Evolutionary conservation across 2,888 invertebrate genomes (phyloP).

Genomic region (Argyresthia goedartella): DNA sequence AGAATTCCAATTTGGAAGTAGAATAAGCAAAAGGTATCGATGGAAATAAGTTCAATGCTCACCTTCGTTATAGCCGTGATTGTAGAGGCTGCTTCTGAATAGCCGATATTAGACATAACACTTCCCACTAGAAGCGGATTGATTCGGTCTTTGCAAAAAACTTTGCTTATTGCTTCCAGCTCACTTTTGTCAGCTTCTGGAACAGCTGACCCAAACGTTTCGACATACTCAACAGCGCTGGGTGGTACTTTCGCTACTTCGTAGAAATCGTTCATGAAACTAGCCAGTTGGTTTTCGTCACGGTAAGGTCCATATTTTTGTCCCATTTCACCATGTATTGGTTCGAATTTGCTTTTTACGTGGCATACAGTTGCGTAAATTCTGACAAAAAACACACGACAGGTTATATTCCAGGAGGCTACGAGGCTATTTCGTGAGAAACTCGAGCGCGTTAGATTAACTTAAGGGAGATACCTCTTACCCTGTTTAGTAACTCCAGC

Average conservation of each 20-base stretch:
- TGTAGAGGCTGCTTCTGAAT: constrained; percentile 49
- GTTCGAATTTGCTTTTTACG: constrained; percentile 75
- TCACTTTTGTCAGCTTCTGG: constrained; percentile 75
- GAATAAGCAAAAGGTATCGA: too few relatives aligned
- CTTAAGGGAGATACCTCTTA: too few relatives aligned
- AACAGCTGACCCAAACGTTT: constrained; percentile 82
- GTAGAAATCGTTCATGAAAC: constrained; percentile 69
- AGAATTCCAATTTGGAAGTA: too few relatives aligned
- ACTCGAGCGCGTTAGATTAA: too few relatives aligned
- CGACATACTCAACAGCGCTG: constrained; percentile 78
- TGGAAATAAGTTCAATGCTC: background rate
- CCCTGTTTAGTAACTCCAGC: too few relatives aligned
- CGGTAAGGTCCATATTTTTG: constrained; percentile 66
- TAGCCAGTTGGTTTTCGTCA: constrained; percentile 51
- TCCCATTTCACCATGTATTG: constrained; percentile 47
- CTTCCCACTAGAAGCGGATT: constrained; percentile 71
- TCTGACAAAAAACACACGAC: constrained; percentile 21
- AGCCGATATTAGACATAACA: constrained; percentile 61
- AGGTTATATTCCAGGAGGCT: too few relatives aligned
- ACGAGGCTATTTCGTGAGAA: too few relatives aligned
- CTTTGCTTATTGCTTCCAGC: constrained; percentile 71
- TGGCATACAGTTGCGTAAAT: constrained; percentile 76
- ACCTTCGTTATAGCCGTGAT: constrained; percentile 73
- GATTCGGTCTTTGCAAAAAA: constrained; percentile 66
- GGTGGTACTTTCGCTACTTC: constrained; percentile 75